Evolutionary conservation across 2,113 vertebrate species (phyloP).

Genomic region (Rutilus rutilus): DNA sequence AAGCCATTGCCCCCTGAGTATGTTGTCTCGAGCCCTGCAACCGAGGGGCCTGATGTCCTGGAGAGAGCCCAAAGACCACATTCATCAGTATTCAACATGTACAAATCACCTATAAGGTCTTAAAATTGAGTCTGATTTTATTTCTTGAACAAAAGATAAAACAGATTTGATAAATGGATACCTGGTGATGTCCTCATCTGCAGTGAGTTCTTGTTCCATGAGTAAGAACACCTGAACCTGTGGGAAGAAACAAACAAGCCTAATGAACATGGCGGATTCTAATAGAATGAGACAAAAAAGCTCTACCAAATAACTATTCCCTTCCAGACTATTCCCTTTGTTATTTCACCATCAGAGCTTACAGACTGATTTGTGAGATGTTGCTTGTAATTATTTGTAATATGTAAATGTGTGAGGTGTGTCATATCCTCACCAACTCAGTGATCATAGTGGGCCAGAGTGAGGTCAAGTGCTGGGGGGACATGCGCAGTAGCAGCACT

Average conservation of each 20-base stretch:
- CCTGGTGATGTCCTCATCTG: conserved; percentile 98
- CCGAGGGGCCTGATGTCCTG: conserved; percentile 92
- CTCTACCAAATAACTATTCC: neutral
- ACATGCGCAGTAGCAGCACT: conserved; percentile 96
- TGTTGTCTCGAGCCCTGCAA: conserved; percentile 94
- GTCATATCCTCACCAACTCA: conserved; percentile 82
- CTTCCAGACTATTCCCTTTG: neutral
- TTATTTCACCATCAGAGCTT: neutral
- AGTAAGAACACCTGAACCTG: conserved; percentile 90
- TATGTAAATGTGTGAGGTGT: conserved; percentile 19
- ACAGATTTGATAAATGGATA: conserved; percentile 61
- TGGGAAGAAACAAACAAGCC: conserved; percentile 39
- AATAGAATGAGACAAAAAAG: neutral
- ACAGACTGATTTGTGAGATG: neutral
- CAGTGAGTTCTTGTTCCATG: conserved; percentile 91
- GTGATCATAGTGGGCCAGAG: conserved; percentile 99
- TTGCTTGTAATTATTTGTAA: conserved; percentile 21
- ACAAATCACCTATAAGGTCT: neutral
- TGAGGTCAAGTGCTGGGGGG: conserved; percentile 96
- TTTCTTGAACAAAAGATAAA: neutral
- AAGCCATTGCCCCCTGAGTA: conserved; percentile 97
- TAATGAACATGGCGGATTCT: neutral
- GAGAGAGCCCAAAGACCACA: conserved; percentile 39
- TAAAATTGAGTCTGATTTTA: neutral
- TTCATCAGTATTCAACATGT: neutral